phyloP scores from a whole-genome alignment of 37 sponge, comb jelly and placozoan species.

The Diacarnus erythraeanus region DNA sequence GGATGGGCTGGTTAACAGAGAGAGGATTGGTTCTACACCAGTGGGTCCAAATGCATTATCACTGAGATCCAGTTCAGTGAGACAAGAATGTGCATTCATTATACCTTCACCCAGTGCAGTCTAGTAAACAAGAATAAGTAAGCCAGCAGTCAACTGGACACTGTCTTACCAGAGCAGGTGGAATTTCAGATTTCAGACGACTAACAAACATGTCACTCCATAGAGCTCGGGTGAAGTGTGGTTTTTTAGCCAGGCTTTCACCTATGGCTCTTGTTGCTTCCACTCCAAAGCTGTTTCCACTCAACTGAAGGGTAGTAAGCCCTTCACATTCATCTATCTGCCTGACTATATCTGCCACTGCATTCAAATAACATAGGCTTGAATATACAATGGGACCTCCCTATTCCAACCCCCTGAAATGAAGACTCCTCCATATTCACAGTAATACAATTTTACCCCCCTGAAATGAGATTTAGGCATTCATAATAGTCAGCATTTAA shows the following conservation, averaged over 20 bases:
- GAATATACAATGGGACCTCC: background rate
- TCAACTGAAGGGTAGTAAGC: slow-evolving; percentile 73
- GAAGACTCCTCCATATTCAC: too few species aligned
- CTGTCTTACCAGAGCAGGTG: slow-evolving; percentile 74
- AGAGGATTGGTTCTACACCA: slow-evolving; percentile 79
- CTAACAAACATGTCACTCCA: slow-evolving; percentile 99
- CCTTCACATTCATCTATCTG: slow-evolving; percentile 67
- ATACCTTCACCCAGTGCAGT: slow-evolving; percentile 80
- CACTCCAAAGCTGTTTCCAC: slow-evolving; percentile 94
- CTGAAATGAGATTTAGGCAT: too few species aligned
- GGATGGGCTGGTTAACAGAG: slow-evolving; percentile 84
- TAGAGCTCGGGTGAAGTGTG: slow-evolving; percentile 65
- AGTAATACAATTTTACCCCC: too few species aligned
- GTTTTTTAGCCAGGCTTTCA: slow-evolving; percentile 57
- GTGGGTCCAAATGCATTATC: slow-evolving; percentile 99
- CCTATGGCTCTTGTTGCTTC: slow-evolving; percentile 91
- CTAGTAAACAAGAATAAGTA: slow-evolving; percentile 9
- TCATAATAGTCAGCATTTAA: too few species aligned
- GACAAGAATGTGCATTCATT: slow-evolving; percentile 71
- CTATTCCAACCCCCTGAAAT: too few species aligned
- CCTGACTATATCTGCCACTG: slow-evolving; percentile 75
- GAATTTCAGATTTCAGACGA: slow-evolving; percentile 89
- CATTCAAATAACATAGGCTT: background rate
- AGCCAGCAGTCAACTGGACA: background rate
- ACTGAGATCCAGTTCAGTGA: slow-evolving; percentile 92